These are phyloP conservation scores for Spilosoma lubricipeda DNA, from an alignment of 2,888 invertebrate genomes.

Conservation along the genomic window DNA sequence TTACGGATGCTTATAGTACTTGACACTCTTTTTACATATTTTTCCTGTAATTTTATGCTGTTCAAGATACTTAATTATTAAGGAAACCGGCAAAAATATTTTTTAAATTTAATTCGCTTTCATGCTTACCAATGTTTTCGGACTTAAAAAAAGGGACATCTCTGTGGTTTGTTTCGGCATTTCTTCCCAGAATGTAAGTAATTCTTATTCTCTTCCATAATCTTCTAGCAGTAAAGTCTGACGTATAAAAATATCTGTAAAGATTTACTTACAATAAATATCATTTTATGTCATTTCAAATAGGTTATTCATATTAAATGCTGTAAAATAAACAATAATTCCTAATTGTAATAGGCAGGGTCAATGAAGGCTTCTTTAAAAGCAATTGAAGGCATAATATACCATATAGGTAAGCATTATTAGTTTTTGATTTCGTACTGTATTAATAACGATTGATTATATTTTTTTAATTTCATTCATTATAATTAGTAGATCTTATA, in stretches of 20 bases:
- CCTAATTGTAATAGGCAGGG: background rate
- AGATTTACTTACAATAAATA: too few species aligned
- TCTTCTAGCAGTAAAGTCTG: too few species aligned
- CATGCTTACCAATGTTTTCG: background rate
- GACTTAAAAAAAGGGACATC: too few species aligned
- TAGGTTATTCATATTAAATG: background rate
- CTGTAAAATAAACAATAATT: too few species aligned
- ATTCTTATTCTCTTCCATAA: too few species aligned
- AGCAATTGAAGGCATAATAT: background rate
- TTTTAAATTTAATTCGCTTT: background rate
- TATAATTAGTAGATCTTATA: background rate
- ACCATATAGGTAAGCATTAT: background rate
- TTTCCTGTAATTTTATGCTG: slow-evolving; percentile 36
- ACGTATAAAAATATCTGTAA: too few species aligned
- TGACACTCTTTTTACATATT: slow-evolving; percentile 41
- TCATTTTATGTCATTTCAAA: too few species aligned
- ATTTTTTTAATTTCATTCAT: too few species aligned
- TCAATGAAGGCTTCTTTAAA: background rate
- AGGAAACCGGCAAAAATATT: background rate
- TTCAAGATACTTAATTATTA: slow-evolving; percentile 19
- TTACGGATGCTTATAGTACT: slow-evolving; percentile 50
- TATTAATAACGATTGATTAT: background rate
- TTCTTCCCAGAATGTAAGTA: too few species aligned
- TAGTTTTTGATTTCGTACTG: background rate
- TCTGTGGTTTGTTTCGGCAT: too few species aligned